Conservation (phyloP, 2,797 vertebrate genomes). For the Chromobotia macracanthus region DNA sequence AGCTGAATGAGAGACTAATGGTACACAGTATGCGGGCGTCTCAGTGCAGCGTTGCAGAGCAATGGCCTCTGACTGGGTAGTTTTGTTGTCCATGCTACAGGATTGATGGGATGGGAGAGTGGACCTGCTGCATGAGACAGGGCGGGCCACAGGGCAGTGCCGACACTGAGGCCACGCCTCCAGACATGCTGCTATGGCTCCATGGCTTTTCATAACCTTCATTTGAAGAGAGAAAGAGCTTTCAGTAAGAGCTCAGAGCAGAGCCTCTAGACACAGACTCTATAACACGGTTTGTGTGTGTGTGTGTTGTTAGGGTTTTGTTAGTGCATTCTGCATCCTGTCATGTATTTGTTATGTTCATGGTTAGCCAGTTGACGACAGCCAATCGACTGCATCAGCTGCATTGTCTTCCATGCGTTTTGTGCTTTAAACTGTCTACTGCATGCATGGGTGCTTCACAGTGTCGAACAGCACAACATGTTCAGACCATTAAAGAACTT, state of each 20-base stretch:
- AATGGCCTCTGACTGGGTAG: conserved; percentile 79
- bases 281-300: conserved; percentile 43
- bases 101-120: conserved; percentile 90
- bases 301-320: conserved; percentile 34
- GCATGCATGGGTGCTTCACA: conserved; percentile 74
- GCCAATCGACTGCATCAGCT: conserved; percentile 69
- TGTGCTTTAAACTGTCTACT: conserved; percentile 52
- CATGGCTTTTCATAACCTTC: conserved; percentile 91
- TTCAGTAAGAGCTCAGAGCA: conserved; percentile 83
- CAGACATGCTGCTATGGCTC: conserved; percentile 91
- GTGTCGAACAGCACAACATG: conserved; percentile 52
- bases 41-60: conserved; percentile 77
- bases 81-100: conserved; percentile 89
- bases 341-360: conserved; percentile 47
- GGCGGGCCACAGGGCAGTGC: conserved; percentile 87
- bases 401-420: conserved; percentile 83
- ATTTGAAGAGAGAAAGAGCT: conserved; percentile 88
- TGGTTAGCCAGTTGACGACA: conserved; percentile 55
- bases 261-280: conserved; percentile 73
- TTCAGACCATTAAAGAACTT: conserved; percentile 57
- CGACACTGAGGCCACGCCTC: conserved; percentile 87
- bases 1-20: conserved; percentile 58
- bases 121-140: conserved; percentile 88
- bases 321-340: conserved; percentile 47
- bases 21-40: conserved; percentile 78